Percentiles rank a stretch among this genome's conserved stretches.
Evolutionary conservation across 2,113 vertebrate species (phyloP).

Genomic region (Clarias batrachus): DNA sequence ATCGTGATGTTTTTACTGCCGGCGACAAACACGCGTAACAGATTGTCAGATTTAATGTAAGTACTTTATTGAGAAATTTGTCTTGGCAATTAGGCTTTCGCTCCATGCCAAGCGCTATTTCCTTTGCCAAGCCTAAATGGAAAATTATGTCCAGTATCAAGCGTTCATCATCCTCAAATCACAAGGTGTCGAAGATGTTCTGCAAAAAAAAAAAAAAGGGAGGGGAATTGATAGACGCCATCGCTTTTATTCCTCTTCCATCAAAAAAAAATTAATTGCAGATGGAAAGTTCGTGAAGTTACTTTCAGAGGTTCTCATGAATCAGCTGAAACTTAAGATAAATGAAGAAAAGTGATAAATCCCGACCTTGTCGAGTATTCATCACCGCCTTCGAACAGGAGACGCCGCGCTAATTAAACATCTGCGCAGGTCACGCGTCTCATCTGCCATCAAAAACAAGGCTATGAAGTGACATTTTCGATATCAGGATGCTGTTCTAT

Average conservation of each 20-base stretch:
- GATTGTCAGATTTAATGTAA: conserved; percentile 9
- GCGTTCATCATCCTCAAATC: conserved; percentile 1
- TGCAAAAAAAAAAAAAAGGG: too few relatives aligned
- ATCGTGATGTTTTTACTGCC: background rate
- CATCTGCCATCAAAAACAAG: background rate
- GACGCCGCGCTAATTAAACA: conserved; percentile 17
- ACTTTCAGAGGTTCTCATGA: background rate
- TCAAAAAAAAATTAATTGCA: background rate
- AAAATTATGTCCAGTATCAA: conserved; percentile 20
- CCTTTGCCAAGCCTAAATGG: conserved; percentile 20
- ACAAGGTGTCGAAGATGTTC: conserved; percentile 1
- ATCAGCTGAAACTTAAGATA: conserved; percentile 6
- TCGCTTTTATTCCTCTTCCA: background rate
- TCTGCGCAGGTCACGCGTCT: background rate
- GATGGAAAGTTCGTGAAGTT: background rate
- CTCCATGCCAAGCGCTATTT: background rate
- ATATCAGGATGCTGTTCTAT: background rate
- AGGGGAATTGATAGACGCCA: background rate
- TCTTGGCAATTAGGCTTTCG: conserved; percentile 5
- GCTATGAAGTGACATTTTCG: background rate
- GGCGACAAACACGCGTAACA: background rate
- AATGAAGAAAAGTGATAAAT: background rate
- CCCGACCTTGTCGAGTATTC: background rate
- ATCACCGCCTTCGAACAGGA: conserved; percentile 6
- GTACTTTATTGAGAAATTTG: background rate